Evolutionary conservation across 2,797 vertebrate species (phyloP), one percentile per base, ranked within the genome.

Genomic region (Gallinago nigripennis): DNA sequence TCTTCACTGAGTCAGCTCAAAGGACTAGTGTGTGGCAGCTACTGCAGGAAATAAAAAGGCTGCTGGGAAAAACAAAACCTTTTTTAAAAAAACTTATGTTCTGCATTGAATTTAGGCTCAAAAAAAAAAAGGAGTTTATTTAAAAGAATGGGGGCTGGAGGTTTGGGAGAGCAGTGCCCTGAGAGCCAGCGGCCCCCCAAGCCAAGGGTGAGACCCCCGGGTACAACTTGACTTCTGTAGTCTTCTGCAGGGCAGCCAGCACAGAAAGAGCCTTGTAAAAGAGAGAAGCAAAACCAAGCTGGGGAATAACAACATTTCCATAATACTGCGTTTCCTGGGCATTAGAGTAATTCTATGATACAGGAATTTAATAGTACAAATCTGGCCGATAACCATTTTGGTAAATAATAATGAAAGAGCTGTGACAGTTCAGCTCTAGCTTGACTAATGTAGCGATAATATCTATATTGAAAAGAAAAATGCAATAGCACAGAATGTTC

Each of bases 351-450:
- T 77, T 77, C 37, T 68, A 0, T 54, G 46, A 65, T 78, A 43
- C 17, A 57, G 79, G 50, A 81, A 70, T 92, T 72, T 82, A 83
- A 79, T 65, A 76, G 79, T 37, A 64, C 25, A 81, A 82, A 90
- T 79, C 56, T 80, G 35, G 5, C 46, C 70, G 58, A 89, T 94
- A 93, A 81, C 12, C 0, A 0, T 66, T 92, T 73, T 77, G 51
- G 75, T 83, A 96, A 96, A 94, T 91, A 94, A 85, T 58, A 83
- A 89, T 57, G 57, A 69, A 91, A 79, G 37, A 91, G 15, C 39
- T 90, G 60, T 80, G 83, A 37, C 72, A 89, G 60, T 80, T 89
- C 71, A 50, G 31, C 60, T 76, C 11, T 64, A 60, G 60, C 64
- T 76, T 92, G 89, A 91, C 82, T 92, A 88, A 90, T 73, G n/a